Evolutionary conservation across 1,140 invertebrate species (phyloP).

Genomic region (Temnothorax longispinosus): DNA sequence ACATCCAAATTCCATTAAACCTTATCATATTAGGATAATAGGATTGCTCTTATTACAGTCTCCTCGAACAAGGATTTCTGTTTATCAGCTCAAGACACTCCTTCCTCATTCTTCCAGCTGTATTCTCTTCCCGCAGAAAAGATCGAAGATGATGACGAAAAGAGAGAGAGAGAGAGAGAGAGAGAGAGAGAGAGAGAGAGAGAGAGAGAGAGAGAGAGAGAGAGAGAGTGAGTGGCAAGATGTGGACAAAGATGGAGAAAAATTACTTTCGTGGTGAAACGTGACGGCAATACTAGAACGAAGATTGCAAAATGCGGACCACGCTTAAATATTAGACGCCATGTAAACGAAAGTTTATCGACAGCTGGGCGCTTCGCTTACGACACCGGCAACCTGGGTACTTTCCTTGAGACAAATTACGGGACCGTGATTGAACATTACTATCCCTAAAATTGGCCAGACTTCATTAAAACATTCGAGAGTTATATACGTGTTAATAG

Average conservation of each 20-base stretch:
- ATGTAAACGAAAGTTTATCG: constrained; percentile 41
- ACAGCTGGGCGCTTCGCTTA: constrained; percentile 23
- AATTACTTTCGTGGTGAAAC: constrained; percentile 73
- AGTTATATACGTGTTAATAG: background rate
- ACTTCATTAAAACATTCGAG: constrained; percentile 33
- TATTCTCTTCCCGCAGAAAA: constrained; percentile 12
- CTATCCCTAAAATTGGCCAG: constrained; percentile 29
- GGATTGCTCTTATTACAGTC: constrained; percentile 75
- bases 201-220: constrained; percentile 6
- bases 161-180: background rate
- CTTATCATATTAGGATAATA: constrained; percentile 76
- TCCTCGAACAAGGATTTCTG: constrained; percentile 73
- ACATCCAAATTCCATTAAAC: constrained; percentile 68
- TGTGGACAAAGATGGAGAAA: constrained; percentile 59
- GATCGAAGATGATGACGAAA: constrained; percentile 36
- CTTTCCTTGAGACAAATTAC: constrained; percentile 48
- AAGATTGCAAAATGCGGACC: constrained; percentile 71
- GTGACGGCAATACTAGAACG: constrained; percentile 73
- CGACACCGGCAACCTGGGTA: background rate
- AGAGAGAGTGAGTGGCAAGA: background rate
- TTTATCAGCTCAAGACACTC: constrained; percentile 78
- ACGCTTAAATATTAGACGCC: constrained; percentile 73
- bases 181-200: constrained; percentile 9
- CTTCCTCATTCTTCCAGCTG: constrained; percentile 60
- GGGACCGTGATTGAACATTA: constrained; percentile 27